Conservation (phyloP, 2,113 vertebrate genomes). For the Alexandromys fortis region DNA sequence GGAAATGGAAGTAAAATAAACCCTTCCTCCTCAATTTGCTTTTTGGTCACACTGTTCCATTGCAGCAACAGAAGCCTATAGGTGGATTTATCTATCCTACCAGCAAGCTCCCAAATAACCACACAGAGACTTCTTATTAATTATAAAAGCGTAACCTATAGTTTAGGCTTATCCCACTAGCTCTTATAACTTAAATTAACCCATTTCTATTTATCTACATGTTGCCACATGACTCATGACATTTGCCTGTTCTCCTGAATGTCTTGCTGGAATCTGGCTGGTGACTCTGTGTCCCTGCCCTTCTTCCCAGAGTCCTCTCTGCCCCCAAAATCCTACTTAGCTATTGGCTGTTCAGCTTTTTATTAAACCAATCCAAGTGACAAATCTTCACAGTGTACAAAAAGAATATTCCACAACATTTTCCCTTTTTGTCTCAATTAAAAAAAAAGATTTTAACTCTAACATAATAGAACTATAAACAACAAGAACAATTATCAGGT, state of each 20-base stretch:
- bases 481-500: too few species aligned
- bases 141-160: not conserved
- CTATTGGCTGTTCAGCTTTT: not conserved
- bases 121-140: not conserved
- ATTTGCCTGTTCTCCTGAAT: not conserved
- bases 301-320: not conserved
- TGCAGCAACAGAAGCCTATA: not conserved
- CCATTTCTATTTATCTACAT: not conserved
- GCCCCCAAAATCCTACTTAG: not conserved
- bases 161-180: not conserved
- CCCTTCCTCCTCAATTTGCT: not conserved
- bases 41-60: not conserved
- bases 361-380: not conserved
- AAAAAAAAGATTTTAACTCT: too few species aligned
- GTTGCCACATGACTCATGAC: not conserved
- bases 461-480: too few species aligned
- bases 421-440: too few species aligned
- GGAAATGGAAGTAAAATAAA: not conserved
- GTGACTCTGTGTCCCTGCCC: not conserved
- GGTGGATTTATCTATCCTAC: not conserved
- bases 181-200: not conserved
- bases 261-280: not conserved
- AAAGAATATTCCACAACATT: too few species aligned
- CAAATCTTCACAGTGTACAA: not conserved
- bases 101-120: not conserved